Percentiles rank a stretch among this genome's conserved stretches.
phyloP scores from a whole-genome alignment of 2,888 invertebrate species.

The Synanthedon andrenaeformis region DNA sequence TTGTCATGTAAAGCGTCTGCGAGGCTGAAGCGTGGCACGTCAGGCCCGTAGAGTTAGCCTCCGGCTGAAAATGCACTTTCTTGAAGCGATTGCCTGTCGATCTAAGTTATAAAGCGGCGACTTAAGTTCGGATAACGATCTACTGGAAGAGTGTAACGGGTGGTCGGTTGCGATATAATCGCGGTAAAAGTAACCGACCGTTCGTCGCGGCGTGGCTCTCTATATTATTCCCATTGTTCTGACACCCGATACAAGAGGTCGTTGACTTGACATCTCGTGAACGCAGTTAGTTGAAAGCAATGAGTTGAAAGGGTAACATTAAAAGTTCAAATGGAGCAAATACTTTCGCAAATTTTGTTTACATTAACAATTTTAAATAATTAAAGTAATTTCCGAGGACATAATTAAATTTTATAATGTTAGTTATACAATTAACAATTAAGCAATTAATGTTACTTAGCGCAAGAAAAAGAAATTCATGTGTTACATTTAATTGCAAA shows the following conservation, averaged over 20 bases:
- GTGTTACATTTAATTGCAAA: not conserved
- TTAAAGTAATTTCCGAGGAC: too few species aligned
- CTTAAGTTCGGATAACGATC: constrained; percentile 51
- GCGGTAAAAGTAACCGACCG: constrained; percentile 19
- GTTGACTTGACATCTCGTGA: constrained; percentile 5
- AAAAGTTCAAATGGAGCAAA: not conserved
- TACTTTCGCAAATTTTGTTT: too few species aligned
- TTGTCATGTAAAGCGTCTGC: constrained; percentile 61
- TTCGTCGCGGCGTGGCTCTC: constrained; percentile 2
- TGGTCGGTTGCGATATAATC: constrained; percentile 23
- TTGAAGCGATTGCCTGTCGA: constrained; percentile 60
- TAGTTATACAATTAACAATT: too few species aligned
- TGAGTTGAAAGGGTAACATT: not conserved
- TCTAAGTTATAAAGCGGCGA: constrained; percentile 47
- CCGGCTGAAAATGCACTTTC: constrained; percentile 66
- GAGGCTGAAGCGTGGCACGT: not conserved
- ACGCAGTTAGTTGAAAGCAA: too few species aligned
- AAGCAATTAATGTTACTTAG: too few species aligned
- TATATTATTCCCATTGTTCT: constrained; percentile 5
- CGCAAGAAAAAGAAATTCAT: not conserved
- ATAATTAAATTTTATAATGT: too few species aligned
- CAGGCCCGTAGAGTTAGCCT: constrained; percentile 29
- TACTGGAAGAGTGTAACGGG: constrained; percentile 28
- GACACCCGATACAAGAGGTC: constrained; percentile 8
- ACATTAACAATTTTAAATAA: too few species aligned